phyloP scores from a whole-genome alignment of 1,140 invertebrate species.

The Ooceraea biroi region DNA sequence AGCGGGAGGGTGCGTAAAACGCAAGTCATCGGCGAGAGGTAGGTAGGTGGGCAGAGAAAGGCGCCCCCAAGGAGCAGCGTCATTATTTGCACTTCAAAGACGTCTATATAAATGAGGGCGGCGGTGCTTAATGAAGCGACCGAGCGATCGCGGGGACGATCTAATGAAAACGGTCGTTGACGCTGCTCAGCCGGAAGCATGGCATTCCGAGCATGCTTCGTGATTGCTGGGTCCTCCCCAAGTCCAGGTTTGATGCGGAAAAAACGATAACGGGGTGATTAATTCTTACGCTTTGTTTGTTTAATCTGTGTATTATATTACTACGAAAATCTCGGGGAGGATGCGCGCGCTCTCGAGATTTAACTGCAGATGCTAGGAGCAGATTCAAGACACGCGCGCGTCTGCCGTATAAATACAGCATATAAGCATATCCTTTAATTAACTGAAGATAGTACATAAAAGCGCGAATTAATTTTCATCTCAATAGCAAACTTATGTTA shows the following conservation, averaged over 20 bases:
- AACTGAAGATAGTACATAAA: too few species aligned
- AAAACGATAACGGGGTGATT: not conserved
- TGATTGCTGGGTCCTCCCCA: not conserved
- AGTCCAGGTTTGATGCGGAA: not conserved
- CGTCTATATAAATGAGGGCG: conserved; percentile 76
- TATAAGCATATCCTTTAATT: too few species aligned
- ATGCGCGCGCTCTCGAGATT: too few species aligned
- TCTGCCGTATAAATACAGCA: too few species aligned
- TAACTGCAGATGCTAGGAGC: too few species aligned
- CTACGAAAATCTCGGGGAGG: too few species aligned
- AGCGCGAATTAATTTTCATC: too few species aligned
- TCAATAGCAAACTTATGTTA: too few species aligned
- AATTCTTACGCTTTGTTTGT: not conserved
- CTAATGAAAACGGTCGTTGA: conserved; percentile 55
- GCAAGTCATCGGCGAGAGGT: conserved; percentile 72
- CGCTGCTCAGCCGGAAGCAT: not conserved
- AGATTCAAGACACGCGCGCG: too few species aligned
- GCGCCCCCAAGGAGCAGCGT: conserved; percentile 71
- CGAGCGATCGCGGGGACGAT: conserved; percentile 43
- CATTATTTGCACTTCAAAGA: conserved; percentile 80
- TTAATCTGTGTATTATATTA: too few species aligned
- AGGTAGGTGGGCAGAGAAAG: conserved; percentile 63
- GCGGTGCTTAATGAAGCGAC: conserved; percentile 57
- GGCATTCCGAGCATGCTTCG: conserved; percentile 23
- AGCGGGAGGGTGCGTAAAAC: conserved; percentile 56